Evolutionary conservation across 2,113 vertebrate species (phyloP), one percentile per base, ranked within the genome.

Genomic region (Empidonax alnorum): DNA sequence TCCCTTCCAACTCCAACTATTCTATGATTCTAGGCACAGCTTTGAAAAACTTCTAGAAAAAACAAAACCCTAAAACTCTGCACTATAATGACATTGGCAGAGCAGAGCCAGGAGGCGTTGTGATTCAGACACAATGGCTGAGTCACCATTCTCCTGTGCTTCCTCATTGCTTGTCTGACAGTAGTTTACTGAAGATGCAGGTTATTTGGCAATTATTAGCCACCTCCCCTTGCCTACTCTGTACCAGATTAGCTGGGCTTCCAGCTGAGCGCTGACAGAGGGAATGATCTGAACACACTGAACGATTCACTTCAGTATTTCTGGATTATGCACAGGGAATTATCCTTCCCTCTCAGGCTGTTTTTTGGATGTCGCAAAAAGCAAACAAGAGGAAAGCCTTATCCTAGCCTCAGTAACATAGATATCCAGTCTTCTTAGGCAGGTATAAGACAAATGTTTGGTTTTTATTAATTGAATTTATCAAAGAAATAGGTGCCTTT

Each of bases 41-140:
- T 86, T 61, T 62, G 35, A 77, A 80, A 66, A 75, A 50, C 27
- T 24, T n/a, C 28, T 55, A 12, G 67, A 9, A n/a, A 47, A 73
- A 62, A 39, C 37, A 47, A 72, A 17, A 1, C 1, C 30, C 39
- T 63, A 75, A 93, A 63, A 5, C 27, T 14, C 35, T 76, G 46
- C 37, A 19, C 37, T 41, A 4, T 66, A 88, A 47, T 1, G 1
- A 25, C 0, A 2, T 6, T 63, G 65, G 53, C 53, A 89, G 55
- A 76, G 50, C 4, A 3, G 84, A 76, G 33, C 31, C 39, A 31
- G 81, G 71, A 95, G 84, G 50, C 1, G 1, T 16, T 74, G 75
- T 80, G 82, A 96, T 77, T 94, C 87, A 91, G 89, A 79, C 39
- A 89, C 49, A 62, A 58, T 3, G 27, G 27, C 75, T 96, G 94